Evolutionary conservation across 2,113 vertebrate genomes (phyloP).

Genomic region (Panthera leo): DNA sequence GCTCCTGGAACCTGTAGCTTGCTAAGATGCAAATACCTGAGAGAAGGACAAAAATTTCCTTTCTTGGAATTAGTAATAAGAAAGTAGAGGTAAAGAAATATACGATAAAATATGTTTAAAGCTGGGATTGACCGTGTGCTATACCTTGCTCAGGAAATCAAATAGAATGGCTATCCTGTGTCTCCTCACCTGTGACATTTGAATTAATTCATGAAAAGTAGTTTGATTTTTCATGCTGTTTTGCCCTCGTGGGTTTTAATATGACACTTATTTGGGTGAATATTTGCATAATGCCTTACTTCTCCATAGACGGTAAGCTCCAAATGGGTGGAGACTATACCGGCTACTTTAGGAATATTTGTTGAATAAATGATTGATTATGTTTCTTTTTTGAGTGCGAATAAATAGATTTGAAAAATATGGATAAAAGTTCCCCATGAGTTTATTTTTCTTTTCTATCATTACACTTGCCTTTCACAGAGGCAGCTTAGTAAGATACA

Average conservation of each 20-base stretch:
- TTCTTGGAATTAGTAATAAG: background rate
- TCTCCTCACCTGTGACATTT: background rate
- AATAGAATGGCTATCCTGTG: rapidly evolving
- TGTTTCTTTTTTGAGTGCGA: background rate
- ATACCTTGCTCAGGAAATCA: background rate
- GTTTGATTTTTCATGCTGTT: background rate
- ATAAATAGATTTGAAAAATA: background rate
- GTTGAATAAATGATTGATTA: background rate
- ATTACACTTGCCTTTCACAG: background rate
- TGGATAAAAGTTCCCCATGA: background rate
- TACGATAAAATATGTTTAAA: no score
- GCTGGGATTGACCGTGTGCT: rapidly evolving
- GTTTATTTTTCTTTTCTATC: background rate
- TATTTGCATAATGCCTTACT: background rate
- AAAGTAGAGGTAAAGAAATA: background rate
- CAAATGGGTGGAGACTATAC: rapidly evolving
- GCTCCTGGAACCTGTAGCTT: background rate
- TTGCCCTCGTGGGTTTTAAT: background rate
- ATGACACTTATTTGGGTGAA: background rate
- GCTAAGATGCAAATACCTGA: background rate
- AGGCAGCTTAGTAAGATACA: background rate
- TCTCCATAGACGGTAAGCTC: background rate
- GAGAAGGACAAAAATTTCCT: background rate
- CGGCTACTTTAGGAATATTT: background rate
- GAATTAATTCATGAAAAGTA: background rate